Conservation (phyloP, 2,113 vertebrate genomes). For the Aptenodytes patagonicus region DNA sequence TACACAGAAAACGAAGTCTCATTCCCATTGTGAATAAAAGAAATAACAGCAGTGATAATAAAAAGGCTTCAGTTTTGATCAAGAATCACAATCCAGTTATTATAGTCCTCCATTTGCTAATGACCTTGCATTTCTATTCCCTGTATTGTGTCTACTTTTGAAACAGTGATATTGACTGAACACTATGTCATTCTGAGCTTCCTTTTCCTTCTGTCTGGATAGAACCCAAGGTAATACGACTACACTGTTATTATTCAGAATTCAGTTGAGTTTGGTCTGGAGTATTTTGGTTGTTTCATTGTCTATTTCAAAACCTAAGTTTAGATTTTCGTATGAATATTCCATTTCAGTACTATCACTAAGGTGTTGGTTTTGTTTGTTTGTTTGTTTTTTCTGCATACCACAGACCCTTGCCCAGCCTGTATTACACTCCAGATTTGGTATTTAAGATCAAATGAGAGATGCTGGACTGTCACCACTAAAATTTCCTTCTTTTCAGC, state of each 20-base stretch:
- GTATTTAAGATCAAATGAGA: neutral
- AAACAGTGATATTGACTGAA: neutral
- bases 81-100: constrained; percentile 10
- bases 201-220: neutral
- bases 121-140: neutral
- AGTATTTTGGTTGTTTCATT: neutral
- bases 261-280: neutral
- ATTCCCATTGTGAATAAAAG: constrained; percentile 17
- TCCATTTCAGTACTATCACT: neutral
- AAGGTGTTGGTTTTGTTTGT: neutral
- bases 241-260: neutral
- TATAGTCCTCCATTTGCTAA: neutral
- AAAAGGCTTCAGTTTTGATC: constrained; percentile 9
- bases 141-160: neutral
- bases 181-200: neutral
- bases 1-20: neutral
- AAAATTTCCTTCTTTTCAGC: neutral
- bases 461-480: neutral
- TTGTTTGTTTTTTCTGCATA: neutral
- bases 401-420: neutral
- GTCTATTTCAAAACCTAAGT: neutral
- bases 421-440: neutral
- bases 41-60: neutral
- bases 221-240: neutral
- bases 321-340: neutral